Base-by-base conservation (phyloP, 23 tunicate genomes). In the Ciona savignyi region DNA sequence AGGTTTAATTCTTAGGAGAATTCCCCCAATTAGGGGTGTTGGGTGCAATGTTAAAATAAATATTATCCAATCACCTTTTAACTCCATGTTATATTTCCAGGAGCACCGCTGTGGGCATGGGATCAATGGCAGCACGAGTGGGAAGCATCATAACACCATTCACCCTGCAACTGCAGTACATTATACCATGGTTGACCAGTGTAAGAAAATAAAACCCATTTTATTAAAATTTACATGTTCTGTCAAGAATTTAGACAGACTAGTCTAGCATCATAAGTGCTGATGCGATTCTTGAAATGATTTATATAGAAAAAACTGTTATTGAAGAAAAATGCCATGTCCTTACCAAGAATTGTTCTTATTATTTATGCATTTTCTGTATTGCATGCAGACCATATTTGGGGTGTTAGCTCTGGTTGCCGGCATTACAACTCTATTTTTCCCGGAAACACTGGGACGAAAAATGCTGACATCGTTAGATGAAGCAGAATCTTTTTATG, bases 101-200 rank as follows among this genome's bases (percentile, higher is more conserved):
- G 62, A 80, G 86, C 64, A 91, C 97, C 22, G 97, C 97, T 20
- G 91, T 91, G 0, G 90, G 91, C 26, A 24, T 91, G 20, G 97
- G 97, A 9, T 91, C 97, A 33, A 80, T 80, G 86, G 79, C 91
- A 0, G 91, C 97, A 29, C 70, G 89, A 71, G 70, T 71, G 0
- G 97, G 90, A 65, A 76, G 83, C 42, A 76, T 91, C 62, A 77
- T 91, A 60, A 84, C 97, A 32, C 97, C 97, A 4, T 89, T 77
- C 60, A 91, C 97, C 21, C 62, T 91, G 62, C 85, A 80, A 68
- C 76, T 91, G 11, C 97, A 91, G 62, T 77, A 91, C 74, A 56
- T 75, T 33, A 63, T 91, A 3, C 86, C 91, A 0, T 91, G 97
- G 97, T 91, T 91, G 25, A 84, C 97, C 3, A 77, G 97, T 35